Conservation (phyloP, 1,140 invertebrate species). For the Thaumetopoea pityocampa region DNA sequence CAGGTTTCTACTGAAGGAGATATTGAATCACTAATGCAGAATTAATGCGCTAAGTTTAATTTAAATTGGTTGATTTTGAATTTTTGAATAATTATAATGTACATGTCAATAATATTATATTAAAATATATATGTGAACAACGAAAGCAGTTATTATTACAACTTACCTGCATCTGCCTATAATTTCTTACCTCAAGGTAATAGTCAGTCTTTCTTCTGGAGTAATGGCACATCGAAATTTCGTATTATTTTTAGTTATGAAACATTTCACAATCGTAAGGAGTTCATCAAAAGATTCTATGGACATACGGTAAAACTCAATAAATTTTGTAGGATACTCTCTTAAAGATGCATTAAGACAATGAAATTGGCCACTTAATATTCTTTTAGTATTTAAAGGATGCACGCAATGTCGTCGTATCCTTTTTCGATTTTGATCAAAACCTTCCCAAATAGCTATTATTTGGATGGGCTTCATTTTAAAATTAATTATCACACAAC, state of each 20-base stretch:
- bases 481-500: slow-evolving; percentile 13
- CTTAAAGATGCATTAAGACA: slow-evolving; percentile 3
- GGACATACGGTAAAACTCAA: slow-evolving; percentile 7
- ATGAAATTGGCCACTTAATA: not conserved
- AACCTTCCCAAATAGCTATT: slow-evolving; percentile 11
- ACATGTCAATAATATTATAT: slow-evolving; percentile 12
- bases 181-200: slow-evolving; percentile 2
- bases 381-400: not conserved
- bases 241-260: slow-evolving; percentile 7
- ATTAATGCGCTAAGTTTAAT: slow-evolving; percentile 8
- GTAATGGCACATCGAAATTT: slow-evolving; percentile 10
- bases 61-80: slow-evolving; percentile 10
- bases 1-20: slow-evolving; percentile 7
- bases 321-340: slow-evolving; percentile 6
- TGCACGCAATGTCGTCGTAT: too few species aligned
- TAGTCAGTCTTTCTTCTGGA: slow-evolving; percentile 10
- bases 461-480: slow-evolving; percentile 14
- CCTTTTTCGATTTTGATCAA: slow-evolving; percentile 6
- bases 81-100: slow-evolving; percentile 9
- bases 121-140: slow-evolving; percentile 8
- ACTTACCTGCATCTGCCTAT: slow-evolving; percentile 1
- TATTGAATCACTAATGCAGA: slow-evolving; percentile 8
- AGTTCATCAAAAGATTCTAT: slow-evolving; percentile 12
- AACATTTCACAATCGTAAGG: slow-evolving; percentile 9
- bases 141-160: slow-evolving; percentile 10